These are phyloP conservation scores for Glareola pratincola DNA, from an alignment of 2,113 vertebrate species.

Conservation along the genomic window DNA sequence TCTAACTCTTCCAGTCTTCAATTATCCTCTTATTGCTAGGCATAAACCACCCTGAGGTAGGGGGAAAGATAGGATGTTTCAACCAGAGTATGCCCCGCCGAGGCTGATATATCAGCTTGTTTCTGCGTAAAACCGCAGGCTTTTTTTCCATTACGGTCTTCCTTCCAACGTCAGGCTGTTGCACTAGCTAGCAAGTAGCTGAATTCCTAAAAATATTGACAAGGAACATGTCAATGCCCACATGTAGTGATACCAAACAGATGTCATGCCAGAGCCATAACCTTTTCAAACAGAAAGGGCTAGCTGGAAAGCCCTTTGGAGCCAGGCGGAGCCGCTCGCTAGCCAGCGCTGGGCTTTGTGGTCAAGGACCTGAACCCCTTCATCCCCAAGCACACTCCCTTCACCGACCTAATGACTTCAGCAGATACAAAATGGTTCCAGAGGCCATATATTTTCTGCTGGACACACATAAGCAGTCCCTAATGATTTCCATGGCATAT, in stretches of 20 bases:
- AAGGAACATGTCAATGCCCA: neutral
- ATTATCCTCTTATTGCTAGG: neutral
- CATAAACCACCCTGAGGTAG: neutral
- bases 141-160: neutral
- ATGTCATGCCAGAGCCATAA: neutral
- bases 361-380: neutral
- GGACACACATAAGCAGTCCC: neutral
- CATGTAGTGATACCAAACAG: neutral
- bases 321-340: fast-evolving
- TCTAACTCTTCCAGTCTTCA: neutral
- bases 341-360: neutral
- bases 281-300: neutral
- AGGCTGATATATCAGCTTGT: neutral
- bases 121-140: neutral
- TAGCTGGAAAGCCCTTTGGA: neutral
- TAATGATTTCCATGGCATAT: conserved; percentile 17
- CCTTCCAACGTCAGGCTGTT: neutral
- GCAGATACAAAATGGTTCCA: conserved; percentile 12
- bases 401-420: neutral
- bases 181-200: neutral
- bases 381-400: neutral
- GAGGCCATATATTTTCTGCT: neutral
- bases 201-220: neutral
- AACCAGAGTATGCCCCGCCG: neutral
- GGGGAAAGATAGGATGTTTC: neutral